Base-by-base conservation (phyloP, 2,888 invertebrate species). In the Imbricaverruca yamaguchii region DNA sequence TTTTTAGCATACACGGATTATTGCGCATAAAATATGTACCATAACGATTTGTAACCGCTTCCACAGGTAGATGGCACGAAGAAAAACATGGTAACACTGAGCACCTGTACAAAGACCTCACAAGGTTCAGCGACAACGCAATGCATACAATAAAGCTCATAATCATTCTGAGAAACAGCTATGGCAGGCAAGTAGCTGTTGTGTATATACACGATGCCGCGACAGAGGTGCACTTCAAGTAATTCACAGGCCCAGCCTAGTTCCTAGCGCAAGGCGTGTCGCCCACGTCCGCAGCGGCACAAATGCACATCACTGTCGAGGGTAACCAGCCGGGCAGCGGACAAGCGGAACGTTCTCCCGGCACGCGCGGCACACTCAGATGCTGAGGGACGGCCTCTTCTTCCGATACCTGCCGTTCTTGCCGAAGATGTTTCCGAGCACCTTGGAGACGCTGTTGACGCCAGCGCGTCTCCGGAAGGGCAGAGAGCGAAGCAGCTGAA, bases 401-500 rank as follows among this genome's bases (percentile, higher is more conserved):
- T 82, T 82, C 79, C 81, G 80, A 78, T 82, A 82, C 79, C 81
- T 81, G 18, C 82, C 77, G 81, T 80, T 83, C 67, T 78, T 59
- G 59, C 39, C 55, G 56, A 57, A n/a, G 10, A 80, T 82, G 25
- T 81, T 61, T 15, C 78, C 79, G n/a, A 84, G 91, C 90, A 85
- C 83, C 81, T 79, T 84, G 82, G 83, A 83, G 39, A 83, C 83
- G n/a, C 83, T 82, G 67, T 82, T 81, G 59, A 82, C 83, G 55
- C 83, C 83, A 13, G 83, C 63, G 15, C 84, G 81, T 39, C 93
- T 88, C 80, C 93, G 89, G 18, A 93, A 92, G 80, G 93, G 90
- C 83, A 93, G 87, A 1, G 91, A 90, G 83, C 90, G 89, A 79
- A 93, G 87, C 65, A 93, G 87, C 83, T 93, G 93, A 0, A 93